A percentile compares a stretch with the other conserved stretches of the same genome.
Conservation (phyloP, 30 jellyfish, hydroid and myxozoan species). For the Sanderia malayensis region DNA sequence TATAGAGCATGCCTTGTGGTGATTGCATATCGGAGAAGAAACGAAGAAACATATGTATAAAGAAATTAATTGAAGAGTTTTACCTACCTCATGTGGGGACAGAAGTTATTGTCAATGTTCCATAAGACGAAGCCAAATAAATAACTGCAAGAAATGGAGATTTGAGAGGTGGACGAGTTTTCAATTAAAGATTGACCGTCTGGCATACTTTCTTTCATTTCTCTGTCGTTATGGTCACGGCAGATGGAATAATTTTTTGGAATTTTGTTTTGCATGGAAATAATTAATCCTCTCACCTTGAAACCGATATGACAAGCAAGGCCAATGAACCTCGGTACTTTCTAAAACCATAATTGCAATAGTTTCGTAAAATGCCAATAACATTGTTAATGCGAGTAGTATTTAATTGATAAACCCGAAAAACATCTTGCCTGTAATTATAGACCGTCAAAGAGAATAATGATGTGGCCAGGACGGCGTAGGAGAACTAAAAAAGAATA, state of each 20-base stretch:
- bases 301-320: conserved; percentile 9
- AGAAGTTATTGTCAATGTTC: conserved; percentile 89
- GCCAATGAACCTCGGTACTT: conserved; percentile 15
- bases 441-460: conserved; percentile 34
- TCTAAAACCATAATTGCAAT: conserved; percentile 33
- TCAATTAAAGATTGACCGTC: too few relatives aligned
- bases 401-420: too few relatives aligned
- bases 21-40: too few relatives aligned
- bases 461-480: conserved; percentile 41
- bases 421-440: conserved; percentile 48
- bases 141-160: conserved; percentile 41
- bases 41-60: too few relatives aligned
- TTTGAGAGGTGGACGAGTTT: too few relatives aligned
- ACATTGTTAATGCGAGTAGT: too few relatives aligned
- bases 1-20: too few relatives aligned
- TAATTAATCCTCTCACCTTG: too few relatives aligned
- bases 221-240: too few relatives aligned
- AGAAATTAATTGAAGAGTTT: too few relatives aligned
- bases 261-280: neutral
- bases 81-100: conserved; percentile 82
- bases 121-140: conserved; percentile 88
- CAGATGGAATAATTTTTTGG: too few relatives aligned
- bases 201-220: too few relatives aligned
- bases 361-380: neutral
- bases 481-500: conserved; percentile 13